Evolutionary conservation across 2,113 vertebrate species (phyloP), one percentile per base, ranked within the genome.

Genomic region (Eonycteris spelaea): DNA sequence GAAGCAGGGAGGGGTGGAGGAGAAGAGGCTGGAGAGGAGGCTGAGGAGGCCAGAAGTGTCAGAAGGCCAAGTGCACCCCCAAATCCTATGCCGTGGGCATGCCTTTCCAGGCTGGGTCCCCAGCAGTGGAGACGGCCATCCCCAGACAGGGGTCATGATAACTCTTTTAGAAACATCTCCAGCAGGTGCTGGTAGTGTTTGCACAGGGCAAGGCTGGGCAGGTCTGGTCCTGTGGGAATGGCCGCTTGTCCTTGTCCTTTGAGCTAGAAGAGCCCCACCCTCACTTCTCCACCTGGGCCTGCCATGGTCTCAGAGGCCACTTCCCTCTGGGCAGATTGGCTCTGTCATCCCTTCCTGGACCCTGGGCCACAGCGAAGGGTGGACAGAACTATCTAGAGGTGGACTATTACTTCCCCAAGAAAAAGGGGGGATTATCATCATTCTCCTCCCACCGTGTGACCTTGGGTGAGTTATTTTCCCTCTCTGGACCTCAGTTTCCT

Each of bases 181-280:
- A 40, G 40, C 59, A 82, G 38, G n/a, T 68, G 19, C 75, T 26
- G 65, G 59, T 73, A 83, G 26, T 82, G 59, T 90, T 91, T 83
- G 80, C n/a, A 40, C 43, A 70, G 73, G 33, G 43, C 24, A 55
- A 79, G 75, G 79, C 0, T 8, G 73, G 68, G 61, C 73, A 51
- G 38, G 33, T 80, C 61, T n/a, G 11, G 35, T 74, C 43, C 86
- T 57, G 43, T 65, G 94, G 53, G 85, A 96, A 95, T 51, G 59
- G 35, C 13, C 74, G 51, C 5, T 48, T 70, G 14, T 88, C 33
- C 65, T 38, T 21, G 67, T n/a, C 61, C 61, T 94, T 90, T 83
- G 55, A 89, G 43, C 38, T 0, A 2, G n/a, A 21, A 2, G 15
- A 38, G 57, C 75, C 71, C n/a, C 71, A 70, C 48, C 68, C 33